These are phyloP conservation scores for Xylocampa areola DNA, from an alignment of 2,888 invertebrate species.

Conservation along the genomic window DNA sequence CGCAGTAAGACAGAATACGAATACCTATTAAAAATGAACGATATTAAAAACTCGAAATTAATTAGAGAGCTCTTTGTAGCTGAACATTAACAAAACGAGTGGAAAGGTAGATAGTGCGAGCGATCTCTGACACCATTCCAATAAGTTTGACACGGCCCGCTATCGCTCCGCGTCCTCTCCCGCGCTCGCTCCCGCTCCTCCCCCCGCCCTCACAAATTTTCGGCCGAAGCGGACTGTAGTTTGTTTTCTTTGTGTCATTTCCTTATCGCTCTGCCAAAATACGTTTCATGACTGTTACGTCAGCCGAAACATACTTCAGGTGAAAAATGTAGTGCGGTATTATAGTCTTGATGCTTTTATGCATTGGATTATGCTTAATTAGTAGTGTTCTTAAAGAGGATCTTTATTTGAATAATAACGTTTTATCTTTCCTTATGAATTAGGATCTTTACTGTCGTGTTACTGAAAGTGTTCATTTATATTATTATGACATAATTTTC, in stretches of 20 bases:
- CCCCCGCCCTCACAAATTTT: constrained; percentile 81
- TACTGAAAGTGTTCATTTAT: constrained; percentile 1
- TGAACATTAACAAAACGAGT: constrained; percentile 56
- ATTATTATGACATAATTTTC: constrained; percentile 4
- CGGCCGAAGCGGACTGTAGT: constrained; percentile 84
- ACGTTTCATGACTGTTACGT: constrained; percentile 88
- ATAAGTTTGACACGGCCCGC: constrained; percentile 82
- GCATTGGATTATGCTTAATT: constrained; percentile 26
- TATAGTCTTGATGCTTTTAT: constrained; percentile 74
- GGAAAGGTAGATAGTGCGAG: constrained; percentile 76
- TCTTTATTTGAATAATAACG: too few relatives aligned
- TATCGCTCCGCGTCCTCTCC: constrained; percentile 66
- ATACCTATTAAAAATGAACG: constrained; percentile 39
- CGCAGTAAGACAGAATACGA: constrained; percentile 55
- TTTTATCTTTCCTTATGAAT: too few relatives aligned
- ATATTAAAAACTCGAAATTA: constrained; percentile 58
- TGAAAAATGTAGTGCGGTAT: constrained; percentile 76
- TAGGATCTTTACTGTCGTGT: constrained; percentile 1
- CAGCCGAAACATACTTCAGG: constrained; percentile 87
- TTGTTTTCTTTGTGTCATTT: constrained; percentile 90
- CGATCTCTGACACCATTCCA: constrained; percentile 86
- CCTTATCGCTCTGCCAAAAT: constrained; percentile 90
- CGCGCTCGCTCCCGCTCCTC: constrained; percentile 61
- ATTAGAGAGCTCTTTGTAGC: constrained; percentile 54
- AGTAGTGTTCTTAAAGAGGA: background rate